A percentile compares a stretch with the other conserved stretches of the same genome.
Evolutionary conservation across 2,113 vertebrate genomes (phyloP).

Genomic region (Neodon shergylaensis): DNA sequence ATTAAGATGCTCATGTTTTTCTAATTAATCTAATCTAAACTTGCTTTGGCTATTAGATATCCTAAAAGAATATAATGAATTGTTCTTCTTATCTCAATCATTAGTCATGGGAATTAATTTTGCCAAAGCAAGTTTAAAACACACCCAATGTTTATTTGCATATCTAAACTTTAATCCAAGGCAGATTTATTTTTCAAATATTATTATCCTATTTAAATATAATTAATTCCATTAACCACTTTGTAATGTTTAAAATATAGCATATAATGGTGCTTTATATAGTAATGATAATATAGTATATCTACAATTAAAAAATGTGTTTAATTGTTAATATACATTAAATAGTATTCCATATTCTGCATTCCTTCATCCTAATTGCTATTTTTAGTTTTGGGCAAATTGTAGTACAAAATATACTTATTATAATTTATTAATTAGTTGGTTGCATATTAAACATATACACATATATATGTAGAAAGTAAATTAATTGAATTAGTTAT

Average conservation of each 20-base stretch:
- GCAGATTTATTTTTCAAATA: slow-evolving; percentile 40
- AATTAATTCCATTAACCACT: background rate
- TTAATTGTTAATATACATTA: background rate
- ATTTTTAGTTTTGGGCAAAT: background rate
- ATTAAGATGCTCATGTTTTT: slow-evolving; percentile 69
- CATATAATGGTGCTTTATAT: background rate
- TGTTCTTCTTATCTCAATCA: slow-evolving; percentile 74
- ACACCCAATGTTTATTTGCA: slow-evolving; percentile 56
- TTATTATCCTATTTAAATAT: slow-evolving; percentile 28
- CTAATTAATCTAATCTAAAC: slow-evolving; percentile 83
- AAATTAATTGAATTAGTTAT: background rate
- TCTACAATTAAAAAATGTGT: background rate
- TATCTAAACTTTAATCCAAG: slow-evolving; percentile 55
- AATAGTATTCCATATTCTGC: background rate
- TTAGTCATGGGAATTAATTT: slow-evolving; percentile 77
- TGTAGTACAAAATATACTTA: background rate
- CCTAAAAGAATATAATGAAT: slow-evolving; percentile 73
- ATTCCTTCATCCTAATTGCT: background rate
- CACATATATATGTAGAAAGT: background rate
- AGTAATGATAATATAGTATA: background rate
- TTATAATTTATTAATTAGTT: background rate
- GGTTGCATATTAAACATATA: background rate
- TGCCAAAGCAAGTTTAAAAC: slow-evolving; percentile 51
- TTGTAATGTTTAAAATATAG: slow-evolving; percentile 28
- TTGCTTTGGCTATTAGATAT: slow-evolving; percentile 70